These are phyloP conservation scores for Callitettix versicolor DNA, from an alignment of 1,140 invertebrate species.

Conservation along the genomic window DNA sequence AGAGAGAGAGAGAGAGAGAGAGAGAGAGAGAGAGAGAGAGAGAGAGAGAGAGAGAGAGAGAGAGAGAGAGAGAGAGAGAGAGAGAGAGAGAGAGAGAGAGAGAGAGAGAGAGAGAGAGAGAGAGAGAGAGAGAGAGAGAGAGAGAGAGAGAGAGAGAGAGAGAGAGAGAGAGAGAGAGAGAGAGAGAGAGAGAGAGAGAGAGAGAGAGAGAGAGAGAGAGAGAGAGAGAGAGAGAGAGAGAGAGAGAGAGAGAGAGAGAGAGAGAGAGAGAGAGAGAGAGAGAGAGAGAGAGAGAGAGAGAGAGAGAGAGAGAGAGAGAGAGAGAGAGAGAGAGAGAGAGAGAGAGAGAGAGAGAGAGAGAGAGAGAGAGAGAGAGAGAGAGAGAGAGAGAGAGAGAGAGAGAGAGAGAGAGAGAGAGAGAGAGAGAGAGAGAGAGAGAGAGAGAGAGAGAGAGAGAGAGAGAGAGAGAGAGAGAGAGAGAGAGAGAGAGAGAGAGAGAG, in stretches of 20 bases:
- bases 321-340: no score
- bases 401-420: no score
- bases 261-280: slow-evolving; percentile 12
- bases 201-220: slow-evolving; percentile 11
- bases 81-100: background rate
- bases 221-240: slow-evolving; percentile 12
- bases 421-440: no score
- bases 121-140: slow-evolving; percentile 1
- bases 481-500: no score
- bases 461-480: no score
- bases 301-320: no score
- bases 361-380: no score
- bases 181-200: slow-evolving; percentile 12
- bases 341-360: no score
- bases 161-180: slow-evolving; percentile 12
- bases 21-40: slow-evolving; percentile 14
- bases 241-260: slow-evolving; percentile 12
- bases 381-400: no score
- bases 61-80: background rate
- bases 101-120: background rate
- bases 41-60: background rate
- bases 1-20: slow-evolving; percentile 14
- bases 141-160: slow-evolving; percentile 11
- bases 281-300: slow-evolving; percentile 8
- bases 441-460: no score